A percentile compares a stretch with the other conserved stretches of the same genome.
phyloP scores from a whole-genome alignment of 2,797 vertebrate genomes.

The Tapera naevia region DNA sequence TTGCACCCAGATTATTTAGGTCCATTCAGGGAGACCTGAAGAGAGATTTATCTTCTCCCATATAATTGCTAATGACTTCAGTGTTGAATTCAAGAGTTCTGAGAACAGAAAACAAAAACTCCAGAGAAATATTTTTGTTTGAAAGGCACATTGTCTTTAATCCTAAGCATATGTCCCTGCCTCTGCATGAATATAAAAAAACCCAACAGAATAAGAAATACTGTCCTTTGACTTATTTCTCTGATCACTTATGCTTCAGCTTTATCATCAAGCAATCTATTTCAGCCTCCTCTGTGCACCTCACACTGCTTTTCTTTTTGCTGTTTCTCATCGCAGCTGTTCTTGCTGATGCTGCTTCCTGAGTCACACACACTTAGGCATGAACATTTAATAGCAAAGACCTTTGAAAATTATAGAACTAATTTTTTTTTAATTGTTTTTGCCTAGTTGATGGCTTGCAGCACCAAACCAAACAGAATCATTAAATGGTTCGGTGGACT shows the following conservation, averaged over 20 bases:
- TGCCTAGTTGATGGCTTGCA: conserved; percentile 29
- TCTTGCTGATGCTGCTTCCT: neutral
- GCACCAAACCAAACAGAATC: conserved; percentile 38
- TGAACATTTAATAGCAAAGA: neutral
- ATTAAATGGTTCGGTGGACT: conserved; percentile 28
- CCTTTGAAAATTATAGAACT: conserved; percentile 30
- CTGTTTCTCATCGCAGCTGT: neutral
- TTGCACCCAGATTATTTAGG: neutral
- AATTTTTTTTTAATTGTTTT: neutral
- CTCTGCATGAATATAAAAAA: neutral
- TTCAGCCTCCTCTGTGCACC: neutral
- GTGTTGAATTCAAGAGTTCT: neutral
- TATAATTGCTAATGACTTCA: conserved; percentile 15
- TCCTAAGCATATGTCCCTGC: conserved; percentile 11
- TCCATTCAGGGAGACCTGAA: neutral
- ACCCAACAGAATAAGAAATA: conserved; percentile 16
- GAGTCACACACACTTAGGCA: neutral
- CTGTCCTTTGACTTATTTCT: conserved; percentile 44
- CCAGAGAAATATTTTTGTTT: conserved; percentile 13
- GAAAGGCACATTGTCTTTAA: conserved; percentile 43
- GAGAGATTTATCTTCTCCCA: neutral
- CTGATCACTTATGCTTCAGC: neutral
- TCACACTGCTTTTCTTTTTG: neutral
- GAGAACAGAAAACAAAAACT: conserved; percentile 27
- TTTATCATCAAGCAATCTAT: conserved; percentile 12